Percentiles rank a stretch among this genome's conserved stretches.
These are phyloP conservation scores for Callorhinus ursinus DNA, from an alignment of 2,113 vertebrate genomes.

Conservation along the genomic window DNA sequence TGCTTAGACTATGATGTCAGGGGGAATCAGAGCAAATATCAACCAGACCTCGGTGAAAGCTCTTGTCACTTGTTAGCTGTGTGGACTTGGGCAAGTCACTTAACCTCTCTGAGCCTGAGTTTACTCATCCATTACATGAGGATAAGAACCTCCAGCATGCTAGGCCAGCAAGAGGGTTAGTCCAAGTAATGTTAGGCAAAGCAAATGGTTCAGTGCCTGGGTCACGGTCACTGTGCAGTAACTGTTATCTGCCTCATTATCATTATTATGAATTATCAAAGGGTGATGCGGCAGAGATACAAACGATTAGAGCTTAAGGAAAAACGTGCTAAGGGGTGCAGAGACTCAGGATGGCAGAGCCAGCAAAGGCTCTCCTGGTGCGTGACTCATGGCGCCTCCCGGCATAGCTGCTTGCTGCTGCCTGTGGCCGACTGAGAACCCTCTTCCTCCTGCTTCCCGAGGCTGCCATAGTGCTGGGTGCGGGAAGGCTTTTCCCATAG, in stretches of 20 bases:
- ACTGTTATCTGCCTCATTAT: not conserved
- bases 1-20: not conserved
- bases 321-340: not conserved
- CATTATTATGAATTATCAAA: not conserved
- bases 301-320: not conserved
- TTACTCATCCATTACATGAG: not conserved
- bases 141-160: not conserved
- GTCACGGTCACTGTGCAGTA: not conserved
- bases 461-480: not conserved
- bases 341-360: not conserved
- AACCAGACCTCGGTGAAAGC: not conserved
- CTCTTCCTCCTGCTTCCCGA: not conserved
- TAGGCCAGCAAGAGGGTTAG: not conserved
- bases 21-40: not conserved
- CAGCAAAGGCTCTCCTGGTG: not conserved
- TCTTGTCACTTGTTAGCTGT: not conserved
- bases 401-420: not conserved
- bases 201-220: not conserved
- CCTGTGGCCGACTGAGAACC: not conserved
- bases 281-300: not conserved
- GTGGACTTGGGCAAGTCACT: not conserved
- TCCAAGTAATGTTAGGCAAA: not conserved
- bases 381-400: not conserved
- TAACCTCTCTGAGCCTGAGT: conserved; percentile 3
- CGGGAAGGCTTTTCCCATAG: not conserved